phyloP scores from a whole-genome alignment of 2,888 invertebrate species.

The Melieria crassipennis region DNA sequence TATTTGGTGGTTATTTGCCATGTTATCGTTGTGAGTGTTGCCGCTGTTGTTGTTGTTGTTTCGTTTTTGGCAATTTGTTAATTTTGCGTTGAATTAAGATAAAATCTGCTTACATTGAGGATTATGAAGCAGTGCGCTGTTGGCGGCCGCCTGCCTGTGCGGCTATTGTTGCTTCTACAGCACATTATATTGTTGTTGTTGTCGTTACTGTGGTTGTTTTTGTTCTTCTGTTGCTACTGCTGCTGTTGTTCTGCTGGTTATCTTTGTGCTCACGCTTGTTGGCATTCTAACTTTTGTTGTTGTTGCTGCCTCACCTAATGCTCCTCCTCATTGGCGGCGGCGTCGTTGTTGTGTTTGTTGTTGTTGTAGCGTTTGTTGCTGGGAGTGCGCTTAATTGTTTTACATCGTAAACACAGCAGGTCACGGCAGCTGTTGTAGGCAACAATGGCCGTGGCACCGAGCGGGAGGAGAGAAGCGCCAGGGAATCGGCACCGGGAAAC shows the following conservation, averaged over 20 bases:
- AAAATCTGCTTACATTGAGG: conserved; percentile 56
- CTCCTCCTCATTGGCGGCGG: background rate
- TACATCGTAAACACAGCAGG: conserved; percentile 11
- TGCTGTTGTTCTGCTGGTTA: conserved; percentile 14
- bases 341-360: background rate
- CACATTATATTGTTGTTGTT: conserved; percentile 13
- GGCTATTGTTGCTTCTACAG: background rate
- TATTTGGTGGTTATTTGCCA: too few relatives aligned
- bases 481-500: conserved; percentile 37
- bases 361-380: background rate
- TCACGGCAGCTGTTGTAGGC: conserved; percentile 3
- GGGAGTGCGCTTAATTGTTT: conserved; percentile 19
- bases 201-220: too few relatives aligned
- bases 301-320: conserved; percentile 4
- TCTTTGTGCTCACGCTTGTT: conserved; percentile 8
- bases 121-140: conserved; percentile 28
- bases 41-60: conserved; percentile 32
- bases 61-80: conserved; percentile 53
- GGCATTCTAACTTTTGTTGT: background rate
- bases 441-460: background rate
- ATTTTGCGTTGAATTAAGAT: conserved; percentile 59
- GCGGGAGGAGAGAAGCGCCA: conserved; percentile 58
- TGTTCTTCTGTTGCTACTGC: too few relatives aligned
- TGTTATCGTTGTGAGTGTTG: background rate
- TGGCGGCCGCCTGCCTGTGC: background rate